A percentile compares a stretch with the other conserved stretches of the same genome.
phyloP scores from a whole-genome alignment of 2,797 vertebrate genomes.

The Poeciliopsis paucimaculata region DNA sequence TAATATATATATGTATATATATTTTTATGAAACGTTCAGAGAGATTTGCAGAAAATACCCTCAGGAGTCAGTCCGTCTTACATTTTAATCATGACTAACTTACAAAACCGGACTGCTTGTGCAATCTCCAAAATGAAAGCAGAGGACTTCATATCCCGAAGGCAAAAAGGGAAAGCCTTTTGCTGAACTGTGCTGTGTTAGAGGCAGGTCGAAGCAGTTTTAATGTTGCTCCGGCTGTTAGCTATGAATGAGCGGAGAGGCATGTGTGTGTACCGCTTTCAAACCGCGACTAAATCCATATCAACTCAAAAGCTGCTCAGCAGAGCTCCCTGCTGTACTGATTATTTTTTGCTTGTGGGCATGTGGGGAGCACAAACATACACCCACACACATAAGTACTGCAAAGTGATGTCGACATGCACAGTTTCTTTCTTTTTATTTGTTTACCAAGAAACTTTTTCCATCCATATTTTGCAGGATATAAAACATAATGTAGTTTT shows the following conservation, averaged over 20 bases:
- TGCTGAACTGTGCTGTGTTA: neutral
- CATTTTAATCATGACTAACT: slow-evolving; percentile 16
- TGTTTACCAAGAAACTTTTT: neutral
- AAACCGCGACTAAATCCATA: slow-evolving; percentile 26
- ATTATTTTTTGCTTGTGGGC: slow-evolving; percentile 21
- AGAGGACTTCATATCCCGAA: neutral
- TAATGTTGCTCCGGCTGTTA: slow-evolving; percentile 6
- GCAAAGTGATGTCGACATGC: fast-evolving
- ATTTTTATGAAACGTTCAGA: neutral
- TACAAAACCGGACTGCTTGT: neutral
- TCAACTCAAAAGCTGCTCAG: slow-evolving; percentile 16
- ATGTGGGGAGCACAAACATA: neutral
- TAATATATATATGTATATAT: neutral
- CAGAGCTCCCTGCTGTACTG: slow-evolving; percentile 20
- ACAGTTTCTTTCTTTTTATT: neutral
- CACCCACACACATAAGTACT: neutral
- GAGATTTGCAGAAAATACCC: neutral
- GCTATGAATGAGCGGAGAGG: slow-evolving; percentile 3
- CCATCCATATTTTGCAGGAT: neutral
- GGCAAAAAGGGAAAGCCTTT: slow-evolving; percentile 2
- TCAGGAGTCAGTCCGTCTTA: neutral
- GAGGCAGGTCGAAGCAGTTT: neutral
- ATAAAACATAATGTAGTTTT: neutral
- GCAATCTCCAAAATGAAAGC: slow-evolving; percentile 13
- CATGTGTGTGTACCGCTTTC: slow-evolving; percentile 15